phyloP scores from a whole-genome alignment of 1,140 invertebrate genomes.

The Gonioctena quinquepunctata region DNA sequence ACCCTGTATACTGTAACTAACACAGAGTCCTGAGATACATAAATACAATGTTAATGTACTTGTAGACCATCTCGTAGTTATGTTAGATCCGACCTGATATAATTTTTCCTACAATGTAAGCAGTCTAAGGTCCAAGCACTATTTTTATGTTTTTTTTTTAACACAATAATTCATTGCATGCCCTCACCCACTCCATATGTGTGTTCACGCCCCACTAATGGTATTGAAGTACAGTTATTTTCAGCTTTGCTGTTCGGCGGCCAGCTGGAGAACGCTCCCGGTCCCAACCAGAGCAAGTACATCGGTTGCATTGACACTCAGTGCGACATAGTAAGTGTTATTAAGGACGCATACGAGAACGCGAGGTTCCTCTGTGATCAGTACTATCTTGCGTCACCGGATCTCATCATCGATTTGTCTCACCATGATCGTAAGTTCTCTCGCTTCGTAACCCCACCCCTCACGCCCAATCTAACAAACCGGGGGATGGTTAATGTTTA shows the following conservation, averaged over 20 bases:
- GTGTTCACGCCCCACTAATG: slow-evolving; percentile 25
- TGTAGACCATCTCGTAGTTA: no score
- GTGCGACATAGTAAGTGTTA: slow-evolving; percentile 84
- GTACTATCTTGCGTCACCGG: slow-evolving; percentile 93
- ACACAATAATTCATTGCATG: no score
- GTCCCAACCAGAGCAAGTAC: slow-evolving; percentile 74
- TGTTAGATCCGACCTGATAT: no score
- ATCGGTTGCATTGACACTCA: slow-evolving; percentile 95
- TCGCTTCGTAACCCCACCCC: no score
- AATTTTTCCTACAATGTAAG: no score
- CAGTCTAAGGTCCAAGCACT: no score
- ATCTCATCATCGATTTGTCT: slow-evolving; percentile 73
- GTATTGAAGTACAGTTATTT: slow-evolving; percentile 49
- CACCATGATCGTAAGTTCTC: slow-evolving; percentile 70
- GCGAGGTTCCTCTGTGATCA: slow-evolving; percentile 96
- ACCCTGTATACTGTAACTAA: no score
- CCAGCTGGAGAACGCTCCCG: slow-evolving; percentile 64
- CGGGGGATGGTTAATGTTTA: no score
- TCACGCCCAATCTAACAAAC: no score
- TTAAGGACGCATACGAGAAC: slow-evolving; percentile 94
- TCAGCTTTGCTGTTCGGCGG: slow-evolving; percentile 87
- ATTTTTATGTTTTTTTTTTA: background rate
- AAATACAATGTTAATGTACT: no score
- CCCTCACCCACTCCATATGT: background rate
- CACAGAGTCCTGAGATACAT: no score